Conservation (phyloP, 1,140 invertebrate species). For the Trichonephila clavata region DNA sequence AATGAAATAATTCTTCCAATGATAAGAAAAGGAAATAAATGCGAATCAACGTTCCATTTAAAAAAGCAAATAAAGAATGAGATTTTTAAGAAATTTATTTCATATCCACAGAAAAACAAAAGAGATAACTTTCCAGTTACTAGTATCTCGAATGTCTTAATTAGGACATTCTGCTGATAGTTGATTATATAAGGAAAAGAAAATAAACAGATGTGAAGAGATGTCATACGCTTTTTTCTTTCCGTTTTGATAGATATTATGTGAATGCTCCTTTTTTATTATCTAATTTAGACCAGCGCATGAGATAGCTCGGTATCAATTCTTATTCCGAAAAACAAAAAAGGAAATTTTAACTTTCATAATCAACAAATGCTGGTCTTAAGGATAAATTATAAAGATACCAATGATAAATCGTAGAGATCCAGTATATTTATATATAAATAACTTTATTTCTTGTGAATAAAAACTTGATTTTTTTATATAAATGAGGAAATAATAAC, state of each 20-base stretch:
- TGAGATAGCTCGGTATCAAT: background rate
- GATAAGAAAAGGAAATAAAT: too few species aligned
- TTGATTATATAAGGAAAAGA: slow-evolving; percentile 22
- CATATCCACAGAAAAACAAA: background rate
- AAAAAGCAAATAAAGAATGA: too few species aligned
- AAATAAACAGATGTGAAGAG: slow-evolving; percentile 25
- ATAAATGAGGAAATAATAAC: too few species aligned
- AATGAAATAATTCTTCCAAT: too few species aligned
- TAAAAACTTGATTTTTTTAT: too few species aligned
- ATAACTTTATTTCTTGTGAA: too few species aligned
- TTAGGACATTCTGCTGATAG: background rate
- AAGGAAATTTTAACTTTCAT: background rate
- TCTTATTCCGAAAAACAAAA: background rate
- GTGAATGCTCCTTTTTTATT: background rate
- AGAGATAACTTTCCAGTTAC: background rate
- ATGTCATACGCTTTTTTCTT: background rate
- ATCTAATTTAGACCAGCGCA: background rate
- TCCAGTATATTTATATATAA: too few species aligned
- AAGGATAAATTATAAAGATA: too few species aligned
- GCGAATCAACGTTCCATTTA: background rate
- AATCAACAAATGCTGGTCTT: too few species aligned
- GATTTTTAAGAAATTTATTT: too few species aligned
- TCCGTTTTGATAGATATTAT: background rate
- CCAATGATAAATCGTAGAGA: too few species aligned
- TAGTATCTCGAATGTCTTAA: background rate